These are phyloP conservation scores for Apostichopus japonicus DNA, from an alignment of 35 echinoderm and acorn worm genomes.

Conservation along the genomic window DNA sequence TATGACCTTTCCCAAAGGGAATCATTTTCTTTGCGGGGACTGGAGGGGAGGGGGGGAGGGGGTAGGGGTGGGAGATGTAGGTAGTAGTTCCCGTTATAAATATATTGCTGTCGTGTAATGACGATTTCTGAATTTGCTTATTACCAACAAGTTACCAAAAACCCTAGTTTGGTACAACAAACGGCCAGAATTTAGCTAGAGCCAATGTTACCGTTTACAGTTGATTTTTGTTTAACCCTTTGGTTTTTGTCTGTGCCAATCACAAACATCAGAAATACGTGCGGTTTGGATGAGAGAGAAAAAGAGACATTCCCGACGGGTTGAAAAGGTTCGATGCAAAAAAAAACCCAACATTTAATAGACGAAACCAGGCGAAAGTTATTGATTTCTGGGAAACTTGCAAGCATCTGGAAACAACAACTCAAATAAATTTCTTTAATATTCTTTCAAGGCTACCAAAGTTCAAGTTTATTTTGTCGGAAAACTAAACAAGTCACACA, in stretches of 20 bases:
- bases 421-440: not conserved
- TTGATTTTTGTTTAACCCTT: not conserved
- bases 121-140: not conserved
- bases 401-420: not conserved
- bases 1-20: not conserved
- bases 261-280: not conserved
- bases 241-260: not conserved
- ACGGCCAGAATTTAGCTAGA: not conserved
- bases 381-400: not conserved
- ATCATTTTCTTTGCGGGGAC: not conserved
- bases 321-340: not conserved
- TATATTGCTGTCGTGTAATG: not conserved
- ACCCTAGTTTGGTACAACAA: not conserved
- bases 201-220: not conserved
- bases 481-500: not conserved
- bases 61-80: too few species aligned
- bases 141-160: not conserved
- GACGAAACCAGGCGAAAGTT: not conserved
- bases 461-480: not conserved
- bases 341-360: not conserved
- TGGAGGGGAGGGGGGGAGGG: not conserved
- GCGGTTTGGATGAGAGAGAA: not conserved
- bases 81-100: not conserved
- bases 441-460: not conserved
- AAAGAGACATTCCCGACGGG: not conserved